Percentiles rank a stretch among this genome's conserved stretches.
Conservation (phyloP, 2,113 vertebrate genomes). For the Dipodomys ordii region DNA sequence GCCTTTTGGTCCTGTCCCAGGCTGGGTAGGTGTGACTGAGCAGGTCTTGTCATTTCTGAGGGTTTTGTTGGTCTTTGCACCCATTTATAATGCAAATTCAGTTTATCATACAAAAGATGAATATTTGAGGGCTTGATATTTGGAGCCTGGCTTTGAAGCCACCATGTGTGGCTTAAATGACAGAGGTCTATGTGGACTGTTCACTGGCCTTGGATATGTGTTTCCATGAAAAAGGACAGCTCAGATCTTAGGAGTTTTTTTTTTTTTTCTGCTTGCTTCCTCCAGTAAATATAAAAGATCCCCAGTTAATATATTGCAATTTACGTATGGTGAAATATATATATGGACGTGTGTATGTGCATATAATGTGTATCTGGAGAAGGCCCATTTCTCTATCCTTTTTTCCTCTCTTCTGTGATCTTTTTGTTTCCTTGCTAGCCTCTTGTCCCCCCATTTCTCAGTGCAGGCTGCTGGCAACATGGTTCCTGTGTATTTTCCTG, state of each 20-base stretch:
- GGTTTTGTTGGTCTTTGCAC: background rate
- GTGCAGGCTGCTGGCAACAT: background rate
- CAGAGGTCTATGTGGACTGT: background rate
- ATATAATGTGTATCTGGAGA: too few relatives aligned
- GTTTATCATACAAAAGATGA: background rate
- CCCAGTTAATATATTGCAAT: background rate
- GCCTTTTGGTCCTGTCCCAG: background rate
- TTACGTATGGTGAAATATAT: background rate
- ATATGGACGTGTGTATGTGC: too few relatives aligned
- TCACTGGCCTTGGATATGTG: background rate
- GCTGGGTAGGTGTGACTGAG: background rate
- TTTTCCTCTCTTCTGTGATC: background rate
- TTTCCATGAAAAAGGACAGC: background rate
- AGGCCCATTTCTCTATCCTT: background rate
- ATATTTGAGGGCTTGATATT: background rate
- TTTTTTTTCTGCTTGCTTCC: background rate
- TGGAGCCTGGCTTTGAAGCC: background rate
- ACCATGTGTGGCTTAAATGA: background rate
- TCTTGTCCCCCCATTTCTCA: too few relatives aligned
- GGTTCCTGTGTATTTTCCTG: background rate
- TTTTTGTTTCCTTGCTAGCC: background rate
- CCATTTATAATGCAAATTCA: too few relatives aligned
- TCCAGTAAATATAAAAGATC: background rate
- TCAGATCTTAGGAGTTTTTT: slow-evolving; percentile 7
- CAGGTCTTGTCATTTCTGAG: background rate